A percentile compares a stretch with the other conserved stretches of the same genome.
phyloP scores from a whole-genome alignment of 2,888 invertebrate genomes.

The Cerastoderma edule region DNA sequence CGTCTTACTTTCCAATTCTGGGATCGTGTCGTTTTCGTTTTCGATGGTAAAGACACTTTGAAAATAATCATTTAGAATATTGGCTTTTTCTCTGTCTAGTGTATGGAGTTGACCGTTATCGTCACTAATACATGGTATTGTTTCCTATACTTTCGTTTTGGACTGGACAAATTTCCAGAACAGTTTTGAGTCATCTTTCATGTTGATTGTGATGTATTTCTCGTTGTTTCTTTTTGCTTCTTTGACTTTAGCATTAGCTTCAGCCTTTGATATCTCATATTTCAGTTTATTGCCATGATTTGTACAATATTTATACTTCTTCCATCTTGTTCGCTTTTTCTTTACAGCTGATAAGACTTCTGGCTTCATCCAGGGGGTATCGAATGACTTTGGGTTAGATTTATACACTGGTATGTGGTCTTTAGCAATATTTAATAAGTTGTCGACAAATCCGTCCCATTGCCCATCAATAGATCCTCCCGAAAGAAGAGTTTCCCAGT shows the following conservation, averaged over 20 bases:
- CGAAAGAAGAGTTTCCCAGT: background rate
- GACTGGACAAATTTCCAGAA: conserved; percentile 7
- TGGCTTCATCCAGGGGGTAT: background rate
- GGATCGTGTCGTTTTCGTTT: background rate
- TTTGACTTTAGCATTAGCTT: background rate
- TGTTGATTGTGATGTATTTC: background rate
- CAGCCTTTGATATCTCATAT: background rate
- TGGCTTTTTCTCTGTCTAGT: background rate
- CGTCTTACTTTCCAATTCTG: background rate
- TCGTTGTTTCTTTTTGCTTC: conserved; percentile 4
- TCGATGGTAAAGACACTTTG: conserved; percentile 5
- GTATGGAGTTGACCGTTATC: background rate
- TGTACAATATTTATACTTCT: conserved; percentile 4
- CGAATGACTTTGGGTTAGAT: background rate
- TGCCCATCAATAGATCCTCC: too few species aligned
- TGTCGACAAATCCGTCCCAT: background rate
- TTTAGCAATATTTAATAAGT: background rate
- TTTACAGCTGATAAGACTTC: background rate
- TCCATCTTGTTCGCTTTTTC: background rate
- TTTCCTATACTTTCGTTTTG: background rate
- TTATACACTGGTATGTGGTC: background rate
- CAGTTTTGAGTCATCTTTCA: background rate
- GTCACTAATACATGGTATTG: background rate
- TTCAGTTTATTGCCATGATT: background rate
- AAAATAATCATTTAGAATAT: background rate